These are phyloP conservation scores for Strongylocentrotus purpuratus DNA, from an alignment of 35 echinoderm and acorn worm genomes.

Conservation along the genomic window DNA sequence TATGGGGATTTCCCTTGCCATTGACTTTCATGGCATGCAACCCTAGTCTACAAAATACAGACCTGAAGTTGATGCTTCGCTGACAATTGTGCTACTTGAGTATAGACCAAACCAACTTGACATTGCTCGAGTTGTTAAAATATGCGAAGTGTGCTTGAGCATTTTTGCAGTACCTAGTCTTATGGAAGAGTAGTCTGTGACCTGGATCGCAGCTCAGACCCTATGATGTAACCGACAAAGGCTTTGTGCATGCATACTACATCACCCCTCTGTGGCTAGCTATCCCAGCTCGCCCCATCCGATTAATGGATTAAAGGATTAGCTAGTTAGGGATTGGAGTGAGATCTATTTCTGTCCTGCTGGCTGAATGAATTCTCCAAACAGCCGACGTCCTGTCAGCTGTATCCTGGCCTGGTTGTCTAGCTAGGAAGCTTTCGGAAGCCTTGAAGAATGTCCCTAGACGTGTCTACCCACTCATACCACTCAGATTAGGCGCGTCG, in stretches of 20 bases:
- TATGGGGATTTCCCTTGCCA: neutral
- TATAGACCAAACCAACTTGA: neutral
- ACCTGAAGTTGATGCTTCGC: neutral
- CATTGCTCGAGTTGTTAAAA: neutral
- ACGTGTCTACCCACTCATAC: neutral
- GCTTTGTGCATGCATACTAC: neutral
- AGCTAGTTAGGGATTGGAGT: neutral
- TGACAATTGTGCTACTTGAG: neutral
- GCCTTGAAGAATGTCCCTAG: neutral
- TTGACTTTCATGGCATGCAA: neutral
- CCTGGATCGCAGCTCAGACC: neutral
- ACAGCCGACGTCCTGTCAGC: constrained; percentile 22
- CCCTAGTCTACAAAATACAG: neutral
- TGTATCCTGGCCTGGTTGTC: neutral
- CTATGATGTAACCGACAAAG: neutral
- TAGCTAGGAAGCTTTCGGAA: neutral
- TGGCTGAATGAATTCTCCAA: neutral
- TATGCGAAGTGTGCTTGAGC: neutral
- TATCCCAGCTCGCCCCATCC: neutral
- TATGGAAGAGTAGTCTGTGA: neutral
- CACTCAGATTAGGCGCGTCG: too few species aligned
- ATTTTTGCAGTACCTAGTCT: neutral
- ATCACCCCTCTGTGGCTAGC: neutral
- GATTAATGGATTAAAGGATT: neutral
- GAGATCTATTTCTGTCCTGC: constrained; percentile 2